These are phyloP conservation scores for Meteorus cinctellus DNA, from an alignment of 2,888 invertebrate species.

Conservation along the genomic window DNA sequence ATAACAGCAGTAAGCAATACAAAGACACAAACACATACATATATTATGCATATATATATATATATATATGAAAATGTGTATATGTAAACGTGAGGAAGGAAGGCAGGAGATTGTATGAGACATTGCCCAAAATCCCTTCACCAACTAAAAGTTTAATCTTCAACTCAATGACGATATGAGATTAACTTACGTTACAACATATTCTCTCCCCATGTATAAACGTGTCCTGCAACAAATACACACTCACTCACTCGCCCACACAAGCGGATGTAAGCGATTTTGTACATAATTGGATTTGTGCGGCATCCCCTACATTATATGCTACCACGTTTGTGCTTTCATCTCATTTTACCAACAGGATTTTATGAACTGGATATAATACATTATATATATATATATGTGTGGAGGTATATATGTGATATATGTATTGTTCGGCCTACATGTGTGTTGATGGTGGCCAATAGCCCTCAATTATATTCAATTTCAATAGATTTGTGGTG, in stretches of 20 bases:
- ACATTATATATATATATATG: background rate
- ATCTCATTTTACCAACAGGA: background rate
- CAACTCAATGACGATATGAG: constrained; percentile 33
- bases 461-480: background rate
- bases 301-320: background rate
- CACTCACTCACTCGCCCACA: background rate
- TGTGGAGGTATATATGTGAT: background rate
- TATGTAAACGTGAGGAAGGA: constrained; percentile 12
- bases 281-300: constrained; percentile 1
- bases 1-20: constrained; percentile 11
- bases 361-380: constrained; percentile 2
- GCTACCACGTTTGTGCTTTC: background rate
- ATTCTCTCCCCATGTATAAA: background rate
- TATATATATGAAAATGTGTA: background rate
- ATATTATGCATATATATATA: background rate
- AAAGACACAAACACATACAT: background rate
- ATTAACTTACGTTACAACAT: constrained; percentile 32
- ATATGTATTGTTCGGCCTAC: background rate
- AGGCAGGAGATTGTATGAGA: constrained; percentile 2
- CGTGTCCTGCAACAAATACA: too few species aligned
- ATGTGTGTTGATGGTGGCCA: background rate
- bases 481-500: background rate
- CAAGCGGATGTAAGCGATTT: background rate
- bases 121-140: constrained; percentile 27
- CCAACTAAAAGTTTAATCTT: constrained; percentile 34